A percentile compares a stretch with the other conserved stretches of the same genome.
Conservation (phyloP, 2,797 vertebrate genomes). For the Morelia viridis region DNA sequence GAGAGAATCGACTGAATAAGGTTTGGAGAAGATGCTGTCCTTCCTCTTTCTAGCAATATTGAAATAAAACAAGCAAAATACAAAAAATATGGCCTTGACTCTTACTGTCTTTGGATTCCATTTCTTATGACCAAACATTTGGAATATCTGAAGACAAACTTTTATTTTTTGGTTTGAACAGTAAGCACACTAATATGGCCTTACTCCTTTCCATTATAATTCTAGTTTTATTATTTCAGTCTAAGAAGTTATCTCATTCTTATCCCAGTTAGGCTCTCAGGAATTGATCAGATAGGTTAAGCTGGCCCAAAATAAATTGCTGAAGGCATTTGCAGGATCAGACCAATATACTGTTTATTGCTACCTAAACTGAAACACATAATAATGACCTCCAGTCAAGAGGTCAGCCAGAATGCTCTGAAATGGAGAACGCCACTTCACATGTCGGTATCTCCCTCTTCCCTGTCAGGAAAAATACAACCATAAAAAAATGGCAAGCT, state of each 20-base stretch:
- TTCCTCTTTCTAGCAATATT: neutral
- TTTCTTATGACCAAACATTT: neutral
- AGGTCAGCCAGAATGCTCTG: neutral
- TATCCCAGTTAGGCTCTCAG: neutral
- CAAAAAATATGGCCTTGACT: neutral
- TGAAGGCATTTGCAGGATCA: neutral
- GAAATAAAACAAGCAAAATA: neutral
- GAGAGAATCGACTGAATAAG: neutral
- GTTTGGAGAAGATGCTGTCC: neutral
- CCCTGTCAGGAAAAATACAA: neutral
- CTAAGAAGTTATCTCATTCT: neutral
- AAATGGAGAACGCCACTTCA: neutral
- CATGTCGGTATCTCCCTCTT: neutral
- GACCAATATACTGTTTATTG: neutral
- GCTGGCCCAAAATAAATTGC: neutral
- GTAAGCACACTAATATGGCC: neutral
- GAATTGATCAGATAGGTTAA: neutral
- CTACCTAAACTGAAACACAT: neutral
- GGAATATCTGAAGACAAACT: neutral
- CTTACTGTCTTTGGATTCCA: neutral
- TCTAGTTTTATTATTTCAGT: neutral
- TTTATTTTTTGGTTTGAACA: neutral
- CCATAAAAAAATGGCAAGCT: neutral
- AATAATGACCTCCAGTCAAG: neutral
- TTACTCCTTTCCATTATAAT: neutral